phyloP scores from a whole-genome alignment of 2,888 invertebrate species.

The Mactromeris polynyma region DNA sequence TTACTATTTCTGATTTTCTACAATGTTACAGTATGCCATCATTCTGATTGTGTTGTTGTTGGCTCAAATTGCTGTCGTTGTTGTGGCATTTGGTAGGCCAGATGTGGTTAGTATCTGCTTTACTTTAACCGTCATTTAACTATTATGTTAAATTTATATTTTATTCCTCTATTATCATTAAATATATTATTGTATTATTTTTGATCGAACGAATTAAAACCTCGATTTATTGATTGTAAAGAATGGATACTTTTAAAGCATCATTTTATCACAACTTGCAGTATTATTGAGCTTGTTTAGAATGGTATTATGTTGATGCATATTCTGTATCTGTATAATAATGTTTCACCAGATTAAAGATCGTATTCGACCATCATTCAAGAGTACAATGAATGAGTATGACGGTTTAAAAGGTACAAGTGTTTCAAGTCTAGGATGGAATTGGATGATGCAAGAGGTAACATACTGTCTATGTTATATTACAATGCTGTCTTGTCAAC shows the following conservation, averaged over 20 bases:
- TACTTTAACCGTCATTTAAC: too few species aligned
- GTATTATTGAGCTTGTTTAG: too few species aligned
- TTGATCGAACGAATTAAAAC: too few species aligned
- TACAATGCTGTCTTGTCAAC: not conserved
- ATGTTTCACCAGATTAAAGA: slow-evolving; percentile 21
- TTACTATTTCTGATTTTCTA: too few species aligned
- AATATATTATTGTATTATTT: too few species aligned
- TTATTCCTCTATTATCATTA: too few species aligned
- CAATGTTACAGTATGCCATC: slow-evolving; percentile 44
- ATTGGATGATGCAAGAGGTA: slow-evolving; percentile 48
- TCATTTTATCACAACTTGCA: too few species aligned
- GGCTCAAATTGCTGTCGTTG: slow-evolving; percentile 26
- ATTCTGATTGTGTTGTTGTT: slow-evolving; percentile 35
- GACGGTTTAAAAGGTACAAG: slow-evolving; percentile 50
- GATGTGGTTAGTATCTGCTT: slow-evolving; percentile 34
- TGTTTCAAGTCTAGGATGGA: slow-evolving; percentile 45
- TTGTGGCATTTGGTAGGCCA: slow-evolving; percentile 36
- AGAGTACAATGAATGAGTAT: slow-evolving; percentile 37
- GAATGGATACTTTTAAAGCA: too few species aligned
- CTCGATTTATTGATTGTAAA: too few species aligned
- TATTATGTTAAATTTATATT: too few species aligned
- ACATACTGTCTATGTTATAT: not conserved
- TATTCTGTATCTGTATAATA: not conserved
- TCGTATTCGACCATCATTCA: slow-evolving; percentile 3
- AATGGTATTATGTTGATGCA: not conserved